These are phyloP conservation scores for Pituophis catenifer DNA, from an alignment of 2,113 vertebrate species.

Conservation along the genomic window DNA sequence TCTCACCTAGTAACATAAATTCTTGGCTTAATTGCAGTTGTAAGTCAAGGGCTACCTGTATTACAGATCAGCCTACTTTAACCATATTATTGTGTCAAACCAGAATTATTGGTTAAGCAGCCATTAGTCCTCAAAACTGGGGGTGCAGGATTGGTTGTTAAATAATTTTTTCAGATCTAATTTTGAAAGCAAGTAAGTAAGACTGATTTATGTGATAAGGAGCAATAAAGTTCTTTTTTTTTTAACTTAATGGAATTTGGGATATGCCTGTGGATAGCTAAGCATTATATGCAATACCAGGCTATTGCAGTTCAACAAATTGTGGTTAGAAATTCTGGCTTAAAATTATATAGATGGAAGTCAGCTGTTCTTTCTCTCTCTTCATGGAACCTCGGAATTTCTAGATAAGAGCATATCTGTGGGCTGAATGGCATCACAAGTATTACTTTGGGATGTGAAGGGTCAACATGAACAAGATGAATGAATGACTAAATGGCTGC, in stretches of 20 bases:
- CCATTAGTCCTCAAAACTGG: no score
- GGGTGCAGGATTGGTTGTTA: no score
- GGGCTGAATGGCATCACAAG: background rate
- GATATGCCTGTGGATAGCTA: background rate
- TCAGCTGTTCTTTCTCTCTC: background rate
- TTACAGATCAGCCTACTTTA: no score
- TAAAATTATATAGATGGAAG: background rate
- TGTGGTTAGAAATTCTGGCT: background rate
- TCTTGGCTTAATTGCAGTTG: no score
- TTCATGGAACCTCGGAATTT: background rate
- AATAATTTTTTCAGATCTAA: no score
- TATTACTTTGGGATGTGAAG: background rate
- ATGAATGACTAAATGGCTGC: background rate
- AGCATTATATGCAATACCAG: background rate
- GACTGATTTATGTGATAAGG: background rate
- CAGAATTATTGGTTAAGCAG: no score
- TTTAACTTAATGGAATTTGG: background rate
- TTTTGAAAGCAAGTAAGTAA: background rate
- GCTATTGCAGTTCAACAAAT: background rate
- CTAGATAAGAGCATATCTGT: background rate
- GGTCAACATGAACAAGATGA: background rate
- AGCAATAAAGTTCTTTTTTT: background rate
- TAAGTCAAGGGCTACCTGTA: no score
- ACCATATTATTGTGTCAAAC: no score
- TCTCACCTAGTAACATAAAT: no score